Evolutionary conservation across 1,140 invertebrate genomes (phyloP), one percentile per base, ranked within the genome.

Genomic region (Luehdorfia chinensis): DNA sequence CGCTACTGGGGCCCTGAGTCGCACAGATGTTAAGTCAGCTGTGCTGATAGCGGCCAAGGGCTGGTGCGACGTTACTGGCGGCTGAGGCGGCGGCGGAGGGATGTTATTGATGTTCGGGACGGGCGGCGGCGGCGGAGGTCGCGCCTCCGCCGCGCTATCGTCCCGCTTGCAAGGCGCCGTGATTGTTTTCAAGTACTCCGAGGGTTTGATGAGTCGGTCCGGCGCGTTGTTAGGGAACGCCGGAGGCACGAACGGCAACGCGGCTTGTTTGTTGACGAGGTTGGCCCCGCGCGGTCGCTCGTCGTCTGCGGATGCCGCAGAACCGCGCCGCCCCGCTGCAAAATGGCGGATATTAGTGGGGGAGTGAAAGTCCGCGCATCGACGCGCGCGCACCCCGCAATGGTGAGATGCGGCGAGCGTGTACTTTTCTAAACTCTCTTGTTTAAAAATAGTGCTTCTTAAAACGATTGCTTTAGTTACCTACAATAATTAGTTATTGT

Each of bases 161-260:
- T 83, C 81, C 50, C 78, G 59, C 74, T 83, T 83, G 72, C 78
- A 81, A 41, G 80, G 80, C 71, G 80, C 78, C 80, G 80, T 83
- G 74, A 96, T 94, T 69, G 93, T 95, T 63, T 92, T 92, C 48
- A 97, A 88, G 83, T 97, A 97, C 78, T 97, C 95, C 21, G 94
- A 96, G 27, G 96, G 96, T 73, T 97, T 97, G 68, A 97, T 96
- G 30, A 97, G 90, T 27, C 92, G 90, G 73, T 95, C 93, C 36
- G 93, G 91, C 60, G 88, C 88, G 57, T 88, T 89, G 67, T 90
- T 89, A 18, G 92, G 92, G 86, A 97, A 96, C 77, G 94, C 94
- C 14, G 95, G 95, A 31, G 95, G 95, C 73, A 97, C 93, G 88
- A 97, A 96, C 51, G 95, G 94, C 48, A 95, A 83, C 57, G 92